These are phyloP conservation scores for Drosophila sp. DNA, from an alignment of 1,140 invertebrate genomes.

Conservation along the genomic window DNA sequence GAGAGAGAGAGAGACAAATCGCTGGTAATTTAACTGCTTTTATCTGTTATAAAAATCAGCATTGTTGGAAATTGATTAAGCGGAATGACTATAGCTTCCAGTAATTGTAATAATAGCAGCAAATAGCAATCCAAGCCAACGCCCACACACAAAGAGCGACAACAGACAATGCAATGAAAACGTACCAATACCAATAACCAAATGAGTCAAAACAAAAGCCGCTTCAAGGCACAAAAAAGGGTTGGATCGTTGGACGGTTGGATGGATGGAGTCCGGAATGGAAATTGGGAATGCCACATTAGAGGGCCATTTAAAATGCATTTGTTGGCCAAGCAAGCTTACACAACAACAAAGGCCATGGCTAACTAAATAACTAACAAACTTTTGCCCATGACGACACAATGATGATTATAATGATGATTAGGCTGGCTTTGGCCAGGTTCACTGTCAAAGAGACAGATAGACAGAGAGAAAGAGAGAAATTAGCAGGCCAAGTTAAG, in stretches of 20 bases:
- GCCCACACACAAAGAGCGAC: constrained; percentile 9
- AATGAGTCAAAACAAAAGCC: constrained; percentile 15
- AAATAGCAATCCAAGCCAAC: constrained; percentile 5
- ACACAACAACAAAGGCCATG: constrained; percentile 7
- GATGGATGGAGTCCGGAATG: constrained; percentile 2
- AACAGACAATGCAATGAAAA: constrained; percentile 5
- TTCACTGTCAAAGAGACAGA: constrained; percentile 28
- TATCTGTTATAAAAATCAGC: constrained; percentile 4
- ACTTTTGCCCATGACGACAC: background rate
- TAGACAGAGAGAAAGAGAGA: constrained; percentile 6
- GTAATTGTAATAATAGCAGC: background rate
- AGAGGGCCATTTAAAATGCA: constrained; percentile 53
- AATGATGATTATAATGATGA: background rate
- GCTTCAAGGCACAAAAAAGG: constrained; percentile 20
- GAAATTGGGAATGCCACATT: constrained; percentile 37
- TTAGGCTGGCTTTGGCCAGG: background rate
- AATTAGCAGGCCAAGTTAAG: constrained; percentile 39
- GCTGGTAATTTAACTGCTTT: constrained; percentile 7
- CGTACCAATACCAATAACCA: constrained; percentile 4
- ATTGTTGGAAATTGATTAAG: constrained; percentile 12
- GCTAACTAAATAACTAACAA: background rate
- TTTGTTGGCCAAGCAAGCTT: constrained; percentile 23
- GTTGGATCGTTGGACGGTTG: constrained; percentile 7
- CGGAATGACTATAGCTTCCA: constrained; percentile 13
- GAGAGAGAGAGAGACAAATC: background rate